Conservation (phyloP, 30 jellyfish, hydroid and myxozoan species). For the Chrysaora quinquecirrha region DNA sequence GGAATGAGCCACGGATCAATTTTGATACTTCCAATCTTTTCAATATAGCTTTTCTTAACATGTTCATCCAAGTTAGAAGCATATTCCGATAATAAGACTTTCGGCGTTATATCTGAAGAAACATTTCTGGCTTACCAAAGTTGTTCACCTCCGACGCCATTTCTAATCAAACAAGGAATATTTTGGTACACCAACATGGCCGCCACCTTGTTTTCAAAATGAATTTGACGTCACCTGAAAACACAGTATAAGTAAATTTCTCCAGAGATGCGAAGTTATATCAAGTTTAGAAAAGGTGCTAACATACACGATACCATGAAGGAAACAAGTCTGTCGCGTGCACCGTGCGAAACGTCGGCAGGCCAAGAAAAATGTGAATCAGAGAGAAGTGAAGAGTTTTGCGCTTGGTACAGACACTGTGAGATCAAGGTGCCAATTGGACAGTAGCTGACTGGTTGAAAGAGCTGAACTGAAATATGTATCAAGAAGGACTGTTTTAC, state of each 20-base stretch:
- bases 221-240: slow-evolving; percentile 33
- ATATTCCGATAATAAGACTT: slow-evolving; percentile 7
- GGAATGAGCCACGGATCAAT: slow-evolving; percentile 28
- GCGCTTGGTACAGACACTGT: no score
- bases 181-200: slow-evolving; percentile 45
- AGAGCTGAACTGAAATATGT: no score
- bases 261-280: no score
- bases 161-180: background rate
- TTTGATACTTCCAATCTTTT: slow-evolving; percentile 14
- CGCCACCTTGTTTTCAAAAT: slow-evolving; percentile 15
- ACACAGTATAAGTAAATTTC: slow-evolving; percentile 18
- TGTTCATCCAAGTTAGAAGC: slow-evolving; percentile 16
- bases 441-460: no score
- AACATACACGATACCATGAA: no score
- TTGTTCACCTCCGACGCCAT: slow-evolving; percentile 5
- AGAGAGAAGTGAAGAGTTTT: no score
- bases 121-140: background rate
- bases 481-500: no score
- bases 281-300: no score
- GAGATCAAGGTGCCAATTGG: no score
- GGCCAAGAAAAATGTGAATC: no score
- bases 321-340: no score
- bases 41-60: slow-evolving; percentile 25
- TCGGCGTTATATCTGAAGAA: background rate
- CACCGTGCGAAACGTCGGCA: no score